phyloP scores from a whole-genome alignment of 2,797 vertebrate genomes.

The Sebastes diploproa region DNA sequence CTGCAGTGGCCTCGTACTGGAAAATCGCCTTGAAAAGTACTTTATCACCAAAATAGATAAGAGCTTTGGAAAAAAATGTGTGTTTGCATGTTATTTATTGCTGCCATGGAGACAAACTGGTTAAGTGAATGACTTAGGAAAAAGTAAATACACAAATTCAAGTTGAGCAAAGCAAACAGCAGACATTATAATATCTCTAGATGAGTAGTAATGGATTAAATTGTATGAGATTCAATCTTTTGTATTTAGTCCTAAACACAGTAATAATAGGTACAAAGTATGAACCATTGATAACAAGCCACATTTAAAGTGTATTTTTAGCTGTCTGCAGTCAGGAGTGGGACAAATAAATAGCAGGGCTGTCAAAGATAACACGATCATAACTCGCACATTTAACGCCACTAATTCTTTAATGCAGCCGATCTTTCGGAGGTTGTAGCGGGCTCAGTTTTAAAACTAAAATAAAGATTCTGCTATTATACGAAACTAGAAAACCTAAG shows the following conservation, averaged over 20 bases:
- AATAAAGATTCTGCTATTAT: too few species aligned
- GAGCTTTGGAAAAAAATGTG: neutral
- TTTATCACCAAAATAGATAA: conserved; percentile 55
- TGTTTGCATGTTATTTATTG: conserved; percentile 45
- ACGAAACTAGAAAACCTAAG: too few species aligned
- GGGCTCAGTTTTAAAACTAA: too few species aligned
- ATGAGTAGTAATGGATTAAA: neutral
- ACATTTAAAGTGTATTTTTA: conserved; percentile 3
- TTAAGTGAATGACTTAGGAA: neutral
- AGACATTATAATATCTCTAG: neutral
- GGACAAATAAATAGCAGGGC: neutral
- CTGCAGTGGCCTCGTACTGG: conserved; percentile 19
- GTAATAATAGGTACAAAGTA: neutral
- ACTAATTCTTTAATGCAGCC: too few species aligned
- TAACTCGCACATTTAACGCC: too few species aligned
- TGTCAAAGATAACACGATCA: too few species aligned
- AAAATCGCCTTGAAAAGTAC: conserved; percentile 55
- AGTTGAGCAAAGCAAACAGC: neutral
- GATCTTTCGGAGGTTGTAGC: too few species aligned
- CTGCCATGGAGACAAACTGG: conserved; percentile 46
- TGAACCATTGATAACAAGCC: neutral
- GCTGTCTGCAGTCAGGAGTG: neutral
- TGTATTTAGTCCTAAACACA: neutral
- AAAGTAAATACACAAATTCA: conserved; percentile 10
- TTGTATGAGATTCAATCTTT: neutral